Evolutionary conservation across 2,113 vertebrate species (phyloP), one percentile per base, ranked within the genome.

Genomic region (Psittacus erithacus): DNA sequence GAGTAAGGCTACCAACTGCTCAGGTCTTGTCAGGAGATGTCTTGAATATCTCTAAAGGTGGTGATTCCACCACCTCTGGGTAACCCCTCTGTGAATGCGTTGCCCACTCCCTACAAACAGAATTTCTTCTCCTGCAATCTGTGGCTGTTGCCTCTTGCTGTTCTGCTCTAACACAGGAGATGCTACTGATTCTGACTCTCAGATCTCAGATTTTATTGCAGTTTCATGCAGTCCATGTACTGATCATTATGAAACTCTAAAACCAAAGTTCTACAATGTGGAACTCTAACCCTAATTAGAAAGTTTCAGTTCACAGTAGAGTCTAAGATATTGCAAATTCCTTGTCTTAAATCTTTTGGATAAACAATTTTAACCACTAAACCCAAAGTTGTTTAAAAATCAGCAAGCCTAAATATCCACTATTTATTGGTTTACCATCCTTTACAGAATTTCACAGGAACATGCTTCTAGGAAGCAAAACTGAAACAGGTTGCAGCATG

Each of bases 161-260:
- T 10, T 71, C 22, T 22, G 15, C 38, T 65, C 12, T n/a, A 22
- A 65, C 57, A 28, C 44, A 43, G 73, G 28, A 13, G n/a, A 17
- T 35, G 18, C 0, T 6, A 38, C 13, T 13, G 15, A 50, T 7
- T 1, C 9, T 3, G 6, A 38, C 23, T 28, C 65, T 53, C 27
- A 65, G 65, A 43, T 52, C 31, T 27, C 38, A 25, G 5, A n/a
- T 73, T 65, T 39, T 57, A 63, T 60, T 28, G 27, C 33, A 33
- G 25, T 81, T 95, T 64, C 60, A 68, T 20, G 33, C 12, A 62
- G 13, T 6, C 68, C 24, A 22, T 35, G 33, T 88, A 75, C 43
- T 6, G 17, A 59, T 18, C n/a, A 29, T 31, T 19, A 50, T 29
- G 15, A 90, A 78, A 41, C 8, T 46, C 39, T 65, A 81, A 78